These are phyloP conservation scores for Drosophila lutescens DNA, from an alignment of 2,888 invertebrate species.

Conservation along the genomic window DNA sequence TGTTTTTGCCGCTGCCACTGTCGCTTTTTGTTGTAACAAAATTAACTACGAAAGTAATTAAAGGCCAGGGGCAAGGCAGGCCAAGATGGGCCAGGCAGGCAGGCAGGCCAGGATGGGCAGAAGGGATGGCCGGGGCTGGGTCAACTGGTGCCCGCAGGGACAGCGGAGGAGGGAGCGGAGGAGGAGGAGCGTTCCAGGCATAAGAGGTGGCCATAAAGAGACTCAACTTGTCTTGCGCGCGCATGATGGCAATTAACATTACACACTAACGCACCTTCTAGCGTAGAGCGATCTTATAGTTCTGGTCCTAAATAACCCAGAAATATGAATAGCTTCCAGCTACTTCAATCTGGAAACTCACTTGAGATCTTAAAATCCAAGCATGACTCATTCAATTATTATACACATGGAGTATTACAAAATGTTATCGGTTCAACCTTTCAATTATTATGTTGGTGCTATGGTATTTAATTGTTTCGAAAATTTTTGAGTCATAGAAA, in stretches of 20 bases:
- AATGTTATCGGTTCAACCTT: not conserved
- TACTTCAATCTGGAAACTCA: not conserved
- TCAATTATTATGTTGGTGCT: no score
- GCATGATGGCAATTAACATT: constrained; percentile 73
- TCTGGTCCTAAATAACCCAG: not conserved
- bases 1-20: constrained; percentile 31
- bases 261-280: constrained; percentile 41
- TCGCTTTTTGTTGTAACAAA: constrained; percentile 70
- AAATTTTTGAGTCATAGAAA: no score
- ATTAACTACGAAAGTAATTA: constrained; percentile 80
- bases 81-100: constrained; percentile 9
- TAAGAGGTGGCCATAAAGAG: constrained; percentile 19
- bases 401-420: not conserved
- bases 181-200: constrained; percentile 15
- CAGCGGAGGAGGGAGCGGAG: not conserved
- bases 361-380: not conserved
- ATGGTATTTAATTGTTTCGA: no score
- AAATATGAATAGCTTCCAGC: not conserved
- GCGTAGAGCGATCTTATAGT: constrained; percentile 30
- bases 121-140: constrained; percentile 33
- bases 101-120: constrained; percentile 5
- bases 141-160: constrained; percentile 55
- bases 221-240: constrained; percentile 69
- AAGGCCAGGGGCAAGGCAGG: constrained; percentile 52
- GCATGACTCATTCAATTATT: not conserved